These are phyloP conservation scores for Myotis lucifugus DNA, from an alignment of 2,113 vertebrate genomes.

Conservation along the genomic window DNA sequence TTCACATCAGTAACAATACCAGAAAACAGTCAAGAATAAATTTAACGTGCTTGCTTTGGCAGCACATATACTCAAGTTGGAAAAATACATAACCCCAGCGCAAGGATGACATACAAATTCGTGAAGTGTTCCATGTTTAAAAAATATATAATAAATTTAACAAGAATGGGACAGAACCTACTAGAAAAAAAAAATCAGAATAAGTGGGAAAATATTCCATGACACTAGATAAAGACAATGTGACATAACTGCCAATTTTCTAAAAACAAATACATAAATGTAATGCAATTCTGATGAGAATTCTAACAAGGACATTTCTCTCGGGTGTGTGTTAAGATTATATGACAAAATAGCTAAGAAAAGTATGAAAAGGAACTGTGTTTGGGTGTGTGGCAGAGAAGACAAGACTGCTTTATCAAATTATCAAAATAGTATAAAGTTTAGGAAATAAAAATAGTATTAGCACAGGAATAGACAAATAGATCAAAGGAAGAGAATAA, in stretches of 20 bases:
- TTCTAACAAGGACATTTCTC: background rate
- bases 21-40: slow-evolving; percentile 35
- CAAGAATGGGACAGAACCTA: background rate
- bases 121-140: background rate
- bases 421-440: background rate
- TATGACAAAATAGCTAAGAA: background rate
- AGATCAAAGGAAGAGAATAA: background rate
- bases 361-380: background rate
- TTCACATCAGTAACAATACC: slow-evolving; percentile 16
- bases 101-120: background rate
- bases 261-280: background rate
- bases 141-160: background rate
- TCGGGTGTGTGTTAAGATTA: background rate
- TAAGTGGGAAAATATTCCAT: background rate
- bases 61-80: background rate
- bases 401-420: background rate
- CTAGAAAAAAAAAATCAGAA: background rate
- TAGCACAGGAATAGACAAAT: background rate
- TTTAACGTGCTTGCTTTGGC: background rate
- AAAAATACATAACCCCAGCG: background rate
- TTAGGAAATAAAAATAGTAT: slow-evolving; percentile 12
- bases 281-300: background rate
- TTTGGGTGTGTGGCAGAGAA: background rate
- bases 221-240: background rate
- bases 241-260: slow-evolving; percentile 28